Evolutionary conservation across 1,140 invertebrate species (phyloP).

Genomic region (Dolichoris vasculosae): DNA sequence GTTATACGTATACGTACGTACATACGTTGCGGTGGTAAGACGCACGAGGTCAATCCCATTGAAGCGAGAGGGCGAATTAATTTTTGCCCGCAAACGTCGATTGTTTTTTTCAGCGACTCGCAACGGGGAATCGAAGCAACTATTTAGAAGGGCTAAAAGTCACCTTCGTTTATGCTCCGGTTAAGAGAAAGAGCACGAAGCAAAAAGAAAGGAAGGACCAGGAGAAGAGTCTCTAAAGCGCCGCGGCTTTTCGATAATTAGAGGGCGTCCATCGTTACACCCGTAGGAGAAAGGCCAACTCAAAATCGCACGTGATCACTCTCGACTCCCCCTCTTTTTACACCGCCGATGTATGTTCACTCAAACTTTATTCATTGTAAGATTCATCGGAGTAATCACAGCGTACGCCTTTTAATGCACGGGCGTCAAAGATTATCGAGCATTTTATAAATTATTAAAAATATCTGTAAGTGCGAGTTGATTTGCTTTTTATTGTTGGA

Average conservation of each 20-base stretch:
- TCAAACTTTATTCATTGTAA: neutral
- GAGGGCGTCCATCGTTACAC: slow-evolving; percentile 72
- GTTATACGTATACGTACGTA: neutral
- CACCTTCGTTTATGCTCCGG: slow-evolving; percentile 7
- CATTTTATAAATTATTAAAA: slow-evolving; percentile 22
- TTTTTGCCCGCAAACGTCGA: neutral
- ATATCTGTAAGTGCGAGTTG: neutral
- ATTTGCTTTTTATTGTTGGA: neutral
- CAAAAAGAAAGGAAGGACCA: neutral
- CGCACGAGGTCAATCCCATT: slow-evolving; percentile 1
- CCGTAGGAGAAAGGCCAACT: slow-evolving; percentile 53
- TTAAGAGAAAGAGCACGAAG: slow-evolving; percentile 4
- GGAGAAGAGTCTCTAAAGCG: slow-evolving; percentile 67
- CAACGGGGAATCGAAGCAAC: neutral
- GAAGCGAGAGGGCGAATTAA: neutral
- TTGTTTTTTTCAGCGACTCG: neutral
- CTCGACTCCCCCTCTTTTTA: neutral
- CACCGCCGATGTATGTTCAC: neutral
- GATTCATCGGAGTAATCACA: slow-evolving; percentile 29
- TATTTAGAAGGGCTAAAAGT: slow-evolving; percentile 14
- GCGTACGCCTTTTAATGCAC: neutral
- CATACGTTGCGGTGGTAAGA: too few relatives aligned
- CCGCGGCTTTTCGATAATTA: slow-evolving; percentile 74
- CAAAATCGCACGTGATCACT: slow-evolving; percentile 52
- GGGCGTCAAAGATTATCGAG: neutral